Evolutionary conservation across 2,113 vertebrate genomes (phyloP), one percentile per base, ranked within the genome.

Genomic region (Muscicapa adusta): DNA sequence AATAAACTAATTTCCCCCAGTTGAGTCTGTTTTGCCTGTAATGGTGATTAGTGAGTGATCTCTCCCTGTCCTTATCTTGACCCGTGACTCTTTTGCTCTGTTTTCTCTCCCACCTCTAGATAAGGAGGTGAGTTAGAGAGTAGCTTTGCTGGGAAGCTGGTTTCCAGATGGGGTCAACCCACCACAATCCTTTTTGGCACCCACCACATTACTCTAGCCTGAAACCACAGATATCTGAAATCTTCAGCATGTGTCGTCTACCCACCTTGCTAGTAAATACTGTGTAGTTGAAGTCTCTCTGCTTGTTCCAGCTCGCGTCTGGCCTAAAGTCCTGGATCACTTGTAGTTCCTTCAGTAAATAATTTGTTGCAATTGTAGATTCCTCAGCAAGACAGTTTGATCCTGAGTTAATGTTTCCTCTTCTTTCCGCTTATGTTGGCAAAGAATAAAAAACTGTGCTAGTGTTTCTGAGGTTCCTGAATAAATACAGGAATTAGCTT

Each of bases 241-340:
- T 65, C 11, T 50, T 83, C 36, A 57, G 7, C 42, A 20, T 48
- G 5, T n/a, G 2, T 56, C 12, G 51, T 71, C 26, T 45, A 45
- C 8, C 5, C 14, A 26, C 22, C 12, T 26, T 24, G 12, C 28
- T 8, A 28, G 28, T 31, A 79, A 71, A 31, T 16, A 23, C 6
- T 51, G 19, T 12, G 3, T 33, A 40, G 33, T 25, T 76, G 36
- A 40, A 40, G 12, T 50, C 6, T 83, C 14, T 40, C n/a, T 51
- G 3, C 38, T 57, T 72, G 26, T 53, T 76, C 18, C 8, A 29
- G 29, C 12, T 84, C 0, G 5, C 25, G 66, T 47, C 47, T 88
- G 56, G 12, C 19, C n/a, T 0, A 0, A 16, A 66, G 45, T 51
- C 29, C 19, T 5, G 5, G 58, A 75, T 72, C 15, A 22, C 13